Conservation (phyloP, 2,888 invertebrate species). For the Amblyteles armatorius region DNA sequence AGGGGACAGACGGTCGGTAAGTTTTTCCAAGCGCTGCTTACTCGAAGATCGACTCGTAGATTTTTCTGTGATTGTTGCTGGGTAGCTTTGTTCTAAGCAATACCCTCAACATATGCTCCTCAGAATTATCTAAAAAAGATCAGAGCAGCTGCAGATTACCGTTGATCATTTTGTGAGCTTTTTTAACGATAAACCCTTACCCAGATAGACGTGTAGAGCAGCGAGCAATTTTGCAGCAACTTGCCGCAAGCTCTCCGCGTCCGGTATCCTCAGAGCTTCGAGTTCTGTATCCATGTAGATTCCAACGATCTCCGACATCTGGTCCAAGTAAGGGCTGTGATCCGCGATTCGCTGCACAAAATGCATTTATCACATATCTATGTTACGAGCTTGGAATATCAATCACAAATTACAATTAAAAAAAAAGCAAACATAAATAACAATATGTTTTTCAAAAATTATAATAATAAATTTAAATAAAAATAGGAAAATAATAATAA, state of each 20-base stretch:
- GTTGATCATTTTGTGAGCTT: neutral
- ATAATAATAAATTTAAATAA: neutral
- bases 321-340: slow-evolving; percentile 81
- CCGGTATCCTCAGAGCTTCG: slow-evolving; percentile 74
- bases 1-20: neutral
- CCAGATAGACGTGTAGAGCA: slow-evolving; percentile 79
- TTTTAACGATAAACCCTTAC: slow-evolving; percentile 64
- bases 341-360: slow-evolving; percentile 77
- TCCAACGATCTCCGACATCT: slow-evolving; percentile 83
- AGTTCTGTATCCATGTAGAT: slow-evolving; percentile 84
- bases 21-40: slow-evolving; percentile 64
- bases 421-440: neutral
- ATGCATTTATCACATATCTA: neutral
- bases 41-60: slow-evolving; percentile 78
- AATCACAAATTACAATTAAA: neutral
- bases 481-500: slow-evolving; percentile 6
- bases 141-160: neutral
- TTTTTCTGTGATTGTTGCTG: slow-evolving; percentile 75
- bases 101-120: slow-evolving; percentile 80
- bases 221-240: slow-evolving; percentile 76
- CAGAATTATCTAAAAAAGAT: slow-evolving; percentile 77
- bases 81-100: slow-evolving; percentile 76
- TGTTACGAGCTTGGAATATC: neutral
- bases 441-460: neutral
- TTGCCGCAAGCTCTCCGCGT: slow-evolving; percentile 69